A percentile compares a stretch with the other conserved stretches of the same genome.
Evolutionary conservation across 1,140 invertebrate genomes (phyloP).

Genomic region (Monomorium pharaonis): DNA sequence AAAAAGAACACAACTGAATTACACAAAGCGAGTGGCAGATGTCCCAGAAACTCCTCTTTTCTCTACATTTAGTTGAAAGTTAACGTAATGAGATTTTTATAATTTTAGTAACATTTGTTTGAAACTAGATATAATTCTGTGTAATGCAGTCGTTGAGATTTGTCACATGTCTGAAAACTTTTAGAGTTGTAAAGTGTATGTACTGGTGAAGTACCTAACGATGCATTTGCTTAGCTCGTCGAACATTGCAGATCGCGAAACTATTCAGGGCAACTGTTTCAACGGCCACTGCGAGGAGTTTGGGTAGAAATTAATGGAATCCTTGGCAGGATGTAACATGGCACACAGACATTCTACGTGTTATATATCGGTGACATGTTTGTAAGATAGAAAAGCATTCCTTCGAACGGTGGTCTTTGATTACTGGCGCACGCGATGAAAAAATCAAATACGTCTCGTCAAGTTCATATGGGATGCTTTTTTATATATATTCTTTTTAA

Average conservation of each 20-base stretch:
- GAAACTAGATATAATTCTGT: background rate
- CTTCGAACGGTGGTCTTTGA: background rate
- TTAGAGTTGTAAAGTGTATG: background rate
- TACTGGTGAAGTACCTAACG: background rate
- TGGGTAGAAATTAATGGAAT: constrained; percentile 66
- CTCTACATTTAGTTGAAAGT: background rate
- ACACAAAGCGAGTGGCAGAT: background rate
- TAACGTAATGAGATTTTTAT: background rate
- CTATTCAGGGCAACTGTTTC: constrained; percentile 70
- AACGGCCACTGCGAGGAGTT: background rate
- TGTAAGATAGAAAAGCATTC: background rate
- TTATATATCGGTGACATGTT: constrained; percentile 38
- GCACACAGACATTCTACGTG: background rate
- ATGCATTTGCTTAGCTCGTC: constrained; percentile 18
- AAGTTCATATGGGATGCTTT: background rate
- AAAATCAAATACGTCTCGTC: background rate
- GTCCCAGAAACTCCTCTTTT: background rate
- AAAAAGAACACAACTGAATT: background rate
- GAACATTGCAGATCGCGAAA: constrained; percentile 24
- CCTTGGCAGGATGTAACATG: constrained; percentile 39
- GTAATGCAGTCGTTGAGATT: background rate
- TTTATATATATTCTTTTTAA: background rate
- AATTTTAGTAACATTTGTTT: background rate
- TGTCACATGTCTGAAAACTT: background rate
- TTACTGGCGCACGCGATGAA: background rate